A percentile compares a stretch with the other conserved stretches of the same genome.
Conservation (phyloP, 2,888 invertebrate species). For the Lithophane semibrunnea region DNA sequence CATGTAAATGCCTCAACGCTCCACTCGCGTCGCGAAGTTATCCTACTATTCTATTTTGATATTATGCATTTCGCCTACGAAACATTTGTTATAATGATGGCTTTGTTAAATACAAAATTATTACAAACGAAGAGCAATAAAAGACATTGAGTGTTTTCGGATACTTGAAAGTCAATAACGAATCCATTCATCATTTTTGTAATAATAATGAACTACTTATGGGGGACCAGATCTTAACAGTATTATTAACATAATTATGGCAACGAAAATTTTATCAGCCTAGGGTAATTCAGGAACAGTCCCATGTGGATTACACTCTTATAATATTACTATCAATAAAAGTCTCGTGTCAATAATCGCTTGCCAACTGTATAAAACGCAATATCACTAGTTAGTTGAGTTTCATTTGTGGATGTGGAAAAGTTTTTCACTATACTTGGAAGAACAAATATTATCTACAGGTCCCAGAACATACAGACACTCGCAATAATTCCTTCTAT, state of each 20-base stretch:
- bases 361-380: slow-evolving; percentile 17
- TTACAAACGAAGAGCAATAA: background rate
- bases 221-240: no score
- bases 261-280: no score
- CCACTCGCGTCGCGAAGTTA: background rate
- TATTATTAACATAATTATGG: no score
- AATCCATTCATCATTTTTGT: background rate
- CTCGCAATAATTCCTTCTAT: background rate
- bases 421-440: slow-evolving; percentile 23
- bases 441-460: slow-evolving; percentile 34
- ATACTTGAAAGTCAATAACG: background rate
- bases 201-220: background rate
- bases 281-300: no score
- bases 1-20: background rate
- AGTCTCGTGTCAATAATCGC: slow-evolving; percentile 2
- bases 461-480: background rate
- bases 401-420: slow-evolving; percentile 25
- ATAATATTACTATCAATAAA: background rate
- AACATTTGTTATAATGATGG: background rate
- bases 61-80: background rate
- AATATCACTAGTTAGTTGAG: slow-evolving; percentile 23
- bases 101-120: background rate
- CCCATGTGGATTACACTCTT: background rate
- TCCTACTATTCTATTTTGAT: background rate
- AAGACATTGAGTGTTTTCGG: background rate